Evolutionary conservation across 2,888 invertebrate species (phyloP), one percentile per base, ranked within the genome.

Genomic region (Amphiduros pacificus): DNA sequence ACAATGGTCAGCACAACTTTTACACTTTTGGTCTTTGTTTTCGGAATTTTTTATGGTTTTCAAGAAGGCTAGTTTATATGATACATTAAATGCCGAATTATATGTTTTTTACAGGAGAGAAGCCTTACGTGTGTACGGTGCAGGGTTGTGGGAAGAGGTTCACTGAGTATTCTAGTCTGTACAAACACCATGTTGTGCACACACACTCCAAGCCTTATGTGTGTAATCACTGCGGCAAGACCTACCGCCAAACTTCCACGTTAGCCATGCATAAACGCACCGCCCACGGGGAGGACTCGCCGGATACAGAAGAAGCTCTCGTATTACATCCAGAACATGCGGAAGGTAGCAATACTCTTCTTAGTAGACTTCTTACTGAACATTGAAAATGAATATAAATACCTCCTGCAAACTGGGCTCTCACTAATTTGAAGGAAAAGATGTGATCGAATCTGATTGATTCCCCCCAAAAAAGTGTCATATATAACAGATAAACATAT

Each of bases 141-240:
- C 81, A 74, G 82, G 87, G 86, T 53, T 89, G 89, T 77, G 86
- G 86, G 26, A 87, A 88, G 74, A 82, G 88, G 52, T 89, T 89
- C 73, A 89, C 89, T 0, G 89, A 89, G 76, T 89, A 89, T 76
- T 89, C 89, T 55, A 88, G 88, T 70, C 84, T 89, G 22, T 88
- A 88, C 77, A 89, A 89, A 74, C 89, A 89, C 76, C 87, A 88
- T 71, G 83, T 86, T 40, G 87, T 85, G 4, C 89, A 89, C 76
- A 86, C 87, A 27, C 86, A 86, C 56, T 82, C 84, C 63, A 86
- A 87, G 71, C 87, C 87, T 2, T 87, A 86, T 69, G 82, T 83
- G 52, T 89, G 89, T 71, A 83, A 84, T 65, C 81, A 86, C 61
- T 89, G 88, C 74, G 84, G 84, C 40, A 85, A 87, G 69, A 84